Base-by-base conservation (phyloP, 2,797 vertebrate genomes). In the Xerus rutilus region DNA sequence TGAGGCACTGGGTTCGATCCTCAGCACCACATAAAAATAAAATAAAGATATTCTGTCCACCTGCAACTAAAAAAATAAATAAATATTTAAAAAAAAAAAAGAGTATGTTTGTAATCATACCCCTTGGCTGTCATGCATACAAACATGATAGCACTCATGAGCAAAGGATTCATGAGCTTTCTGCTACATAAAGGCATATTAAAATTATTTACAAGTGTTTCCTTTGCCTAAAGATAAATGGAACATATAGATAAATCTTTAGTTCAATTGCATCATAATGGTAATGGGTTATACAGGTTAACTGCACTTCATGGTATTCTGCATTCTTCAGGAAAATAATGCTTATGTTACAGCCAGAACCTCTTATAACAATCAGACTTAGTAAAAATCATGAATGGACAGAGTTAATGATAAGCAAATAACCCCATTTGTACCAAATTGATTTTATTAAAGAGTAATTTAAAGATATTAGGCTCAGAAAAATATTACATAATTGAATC, bases 381-480 rank as follows among this genome's bases (percentile, higher is more conserved):
- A 97, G 96, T 97, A 88, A 97, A 97, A 97, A 97, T 92, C 81
- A 94, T 74, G 85, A 95, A 94, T 76, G 93, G 92, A 97, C 85
- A 94, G 87, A 84, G 62, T 85, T 96, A 96, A 94, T 73, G 82
- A 87, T 92, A 94, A 96, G 88, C 96, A 97, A 96, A 86, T 96
- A 97, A 97, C 95, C 62, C 96, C 94, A 96, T 98, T 97, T 97
- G 94, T 69, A 96, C 72, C 70, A 93, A 97, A 97, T 78, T 94
- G 94, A 97, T 97, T 98, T 98, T 98, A 97, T 97, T 97, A 97
- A 97, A 97, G 96, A 97, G 95, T 97, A 96, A 97, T 97, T 97
- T 97, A 97, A 96, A 96, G 97, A 97, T 97, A 97, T 97, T 97
- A 97, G 94, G 92, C 96, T 97, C 97, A 97, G 97, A 87, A 97